Conservation (phyloP, 2,888 invertebrate species). For the Agonopterix heracliana region DNA sequence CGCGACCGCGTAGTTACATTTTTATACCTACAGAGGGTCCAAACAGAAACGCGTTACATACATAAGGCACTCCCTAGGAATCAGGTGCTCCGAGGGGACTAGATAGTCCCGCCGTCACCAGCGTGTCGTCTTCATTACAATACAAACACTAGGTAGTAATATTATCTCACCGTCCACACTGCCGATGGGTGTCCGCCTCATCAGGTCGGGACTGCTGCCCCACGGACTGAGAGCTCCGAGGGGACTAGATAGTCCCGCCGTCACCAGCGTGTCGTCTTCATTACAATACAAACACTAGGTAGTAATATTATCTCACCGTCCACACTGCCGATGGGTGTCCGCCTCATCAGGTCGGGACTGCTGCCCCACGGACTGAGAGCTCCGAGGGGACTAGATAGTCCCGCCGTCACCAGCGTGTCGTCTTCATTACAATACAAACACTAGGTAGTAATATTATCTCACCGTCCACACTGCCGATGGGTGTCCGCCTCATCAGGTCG, state of each 20-base stretch:
- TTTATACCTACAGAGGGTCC: too few species aligned
- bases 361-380: constrained; percentile 71
- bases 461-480: constrained; percentile 45
- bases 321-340: constrained; percentile 45
- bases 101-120: constrained; percentile 59
- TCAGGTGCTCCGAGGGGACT: constrained; percentile 64
- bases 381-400: constrained; percentile 58
- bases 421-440: too few species aligned
- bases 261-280: constrained; percentile 64
- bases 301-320: too few species aligned
- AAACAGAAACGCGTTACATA: too few species aligned
- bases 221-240: constrained; percentile 69
- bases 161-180: constrained; percentile 40
- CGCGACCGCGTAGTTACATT: too few species aligned
- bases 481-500: constrained; percentile 51
- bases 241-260: constrained; percentile 59
- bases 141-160: too few species aligned
- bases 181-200: constrained; percentile 48
- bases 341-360: constrained; percentile 56
- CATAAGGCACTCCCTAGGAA: too few species aligned
- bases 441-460: constrained; percentile 3
- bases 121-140: constrained; percentile 64
- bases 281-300: too few species aligned
- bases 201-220: constrained; percentile 63
- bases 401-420: constrained; percentile 63